Base-by-base conservation (phyloP, 1,140 invertebrate genomes). In the Cydia strobilella region DNA sequence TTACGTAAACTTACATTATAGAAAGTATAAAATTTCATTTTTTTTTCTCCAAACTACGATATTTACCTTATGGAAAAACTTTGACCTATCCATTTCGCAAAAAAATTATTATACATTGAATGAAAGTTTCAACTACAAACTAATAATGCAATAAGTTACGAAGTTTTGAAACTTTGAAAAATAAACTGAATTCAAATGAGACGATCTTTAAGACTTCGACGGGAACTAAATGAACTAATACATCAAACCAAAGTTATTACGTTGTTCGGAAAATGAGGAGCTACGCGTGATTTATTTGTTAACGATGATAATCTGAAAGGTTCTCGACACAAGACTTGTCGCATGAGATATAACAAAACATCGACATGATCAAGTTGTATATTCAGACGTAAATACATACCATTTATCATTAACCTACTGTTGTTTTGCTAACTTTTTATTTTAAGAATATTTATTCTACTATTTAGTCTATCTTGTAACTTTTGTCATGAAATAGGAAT, bases 141-240 rank as follows among this genome's bases (percentile, higher is more conserved):
- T 59, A 59, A 20, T 59, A 59, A 59, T 59, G 20, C 23, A 59
- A 59, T 59, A 59, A 59, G 54, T 59, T 59, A 59, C 54, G 54
- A 23, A 59, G 54, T 59, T 59, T 6, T 59, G 20, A 59, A 42
- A 69, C 31, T 69, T 69, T 13, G 25, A 20, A 35, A 35, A 35
- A 39, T 69, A 69, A 39, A 66, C 7, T 31, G 63, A 31, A 35
- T 69, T 69, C 65, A 18, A 69, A 69, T 35, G 65, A 69, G 31
- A 2, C 63, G 27, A 20, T 69, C 65, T 18, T 69, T 69, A 35
- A 69, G 15, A 69, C 27, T 69, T 69, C 65, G 65, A 39, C 35
- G 31, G 65, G 65, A 69, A 69, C 65, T 69, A 69, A 69, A n/a
- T 35, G 65, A 69, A 69, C 65, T 69, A 69, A 69, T 69, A 35